These are phyloP conservation scores for Crenuchus spilurus DNA, from an alignment of 2,797 vertebrate genomes.

Conservation along the genomic window DNA sequence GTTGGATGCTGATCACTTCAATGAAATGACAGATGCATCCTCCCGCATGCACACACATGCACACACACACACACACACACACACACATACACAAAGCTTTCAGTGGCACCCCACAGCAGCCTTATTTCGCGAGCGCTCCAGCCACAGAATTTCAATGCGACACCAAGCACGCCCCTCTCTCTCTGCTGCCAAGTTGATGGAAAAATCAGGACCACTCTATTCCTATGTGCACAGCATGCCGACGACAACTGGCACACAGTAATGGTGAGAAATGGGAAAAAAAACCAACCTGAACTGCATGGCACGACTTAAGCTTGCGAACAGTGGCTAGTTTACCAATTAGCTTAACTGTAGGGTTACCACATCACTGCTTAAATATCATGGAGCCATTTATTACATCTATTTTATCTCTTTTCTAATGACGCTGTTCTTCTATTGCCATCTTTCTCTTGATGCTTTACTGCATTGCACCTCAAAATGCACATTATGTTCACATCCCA, in stretches of 20 bases:
- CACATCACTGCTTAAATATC: too few species aligned
- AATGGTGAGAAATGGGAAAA: not conserved
- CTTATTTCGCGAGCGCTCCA: conserved; percentile 36
- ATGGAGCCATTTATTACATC: too few species aligned
- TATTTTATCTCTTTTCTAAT: too few species aligned
- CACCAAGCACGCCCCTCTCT: conserved; percentile 27
- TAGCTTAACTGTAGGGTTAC: not conserved
- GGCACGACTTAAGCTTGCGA: conserved; percentile 35
- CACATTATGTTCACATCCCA: not conserved
- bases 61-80: conserved; percentile 13
- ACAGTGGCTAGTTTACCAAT: not conserved
- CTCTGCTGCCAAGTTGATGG: conserved; percentile 38
- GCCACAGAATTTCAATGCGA: conserved; percentile 40
- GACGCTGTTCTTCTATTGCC: not conserved
- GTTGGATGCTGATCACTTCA: conserved; percentile 49
- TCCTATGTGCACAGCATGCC: conserved; percentile 48
- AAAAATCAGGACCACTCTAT: conserved; percentile 44
- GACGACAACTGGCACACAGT: conserved; percentile 34
- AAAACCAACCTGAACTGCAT: not conserved
- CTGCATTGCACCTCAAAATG: not conserved
- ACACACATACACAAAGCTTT: conserved; percentile 31
- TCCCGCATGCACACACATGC: conserved; percentile 10
- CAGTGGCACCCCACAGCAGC: conserved; percentile 33
- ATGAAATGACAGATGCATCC: conserved; percentile 51
- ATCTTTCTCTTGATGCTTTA: not conserved